Conservation (phyloP, 30 jellyfish, hydroid and myxozoan genomes). For the Chrysaora quinquecirrha region DNA sequence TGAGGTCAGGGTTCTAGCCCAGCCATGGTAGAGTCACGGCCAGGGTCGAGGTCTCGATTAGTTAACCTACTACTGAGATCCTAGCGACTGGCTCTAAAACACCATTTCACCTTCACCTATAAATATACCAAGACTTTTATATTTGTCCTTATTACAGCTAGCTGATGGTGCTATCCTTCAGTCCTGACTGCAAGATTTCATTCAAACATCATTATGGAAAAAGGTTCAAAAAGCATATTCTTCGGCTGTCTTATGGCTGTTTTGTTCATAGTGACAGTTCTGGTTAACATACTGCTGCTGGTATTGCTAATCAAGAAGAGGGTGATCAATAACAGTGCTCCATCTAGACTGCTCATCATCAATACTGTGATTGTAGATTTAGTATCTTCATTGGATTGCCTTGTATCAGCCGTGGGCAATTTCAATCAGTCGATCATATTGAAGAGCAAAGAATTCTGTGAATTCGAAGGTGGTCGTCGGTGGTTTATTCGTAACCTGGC, state of each 20-base stretch:
- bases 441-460: neutral
- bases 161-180: no score
- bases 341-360: neutral
- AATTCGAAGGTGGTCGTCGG: neutral
- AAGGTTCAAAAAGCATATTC: no score
- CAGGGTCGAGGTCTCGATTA: no score
- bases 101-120: no score
- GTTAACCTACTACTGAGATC: no score
- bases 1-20: no score
- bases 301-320: neutral
- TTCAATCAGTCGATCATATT: neutral
- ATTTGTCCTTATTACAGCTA: no score
- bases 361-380: neutral
- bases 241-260: neutral
- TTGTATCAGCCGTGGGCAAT: neutral
- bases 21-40: no score
- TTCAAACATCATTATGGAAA: no score
- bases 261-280: neutral
- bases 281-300: neutral
- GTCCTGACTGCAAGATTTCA: no score
- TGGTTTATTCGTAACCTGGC: neutral
- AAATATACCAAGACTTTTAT: no score
- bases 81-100: no score
- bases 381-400: neutral
- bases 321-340: neutral